Evolutionary conservation across 1,140 invertebrate species (phyloP).

Genomic region (Formica exsecta): DNA sequence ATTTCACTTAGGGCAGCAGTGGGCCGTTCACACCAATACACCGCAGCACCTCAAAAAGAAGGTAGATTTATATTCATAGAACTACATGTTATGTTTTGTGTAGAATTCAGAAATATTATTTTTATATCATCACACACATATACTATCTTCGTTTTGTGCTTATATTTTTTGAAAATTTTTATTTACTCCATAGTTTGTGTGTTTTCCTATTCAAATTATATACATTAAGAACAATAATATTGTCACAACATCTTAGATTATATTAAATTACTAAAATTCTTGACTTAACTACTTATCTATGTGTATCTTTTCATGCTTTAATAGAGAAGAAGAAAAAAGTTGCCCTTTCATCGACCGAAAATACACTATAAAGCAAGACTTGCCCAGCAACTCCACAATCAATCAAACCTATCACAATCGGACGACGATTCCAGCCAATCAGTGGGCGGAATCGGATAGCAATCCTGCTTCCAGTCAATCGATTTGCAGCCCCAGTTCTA

Average conservation of each 20-base stretch:
- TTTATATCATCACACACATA: neutral
- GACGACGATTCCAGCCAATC: slow-evolving; percentile 86
- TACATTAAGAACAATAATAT: neutral
- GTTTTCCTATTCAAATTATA: neutral
- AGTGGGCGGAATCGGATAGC: slow-evolving; percentile 84
- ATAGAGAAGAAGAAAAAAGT: slow-evolving; percentile 92
- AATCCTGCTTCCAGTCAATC: slow-evolving; percentile 79
- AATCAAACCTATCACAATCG: slow-evolving; percentile 83
- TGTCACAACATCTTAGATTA: neutral
- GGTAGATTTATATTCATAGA: slow-evolving; percentile 82
- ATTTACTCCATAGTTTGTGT: neutral
- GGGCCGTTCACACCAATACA: slow-evolving; percentile 89
- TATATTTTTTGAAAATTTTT: neutral
- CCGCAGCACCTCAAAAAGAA: slow-evolving; percentile 90
- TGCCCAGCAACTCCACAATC: slow-evolving; percentile 81
- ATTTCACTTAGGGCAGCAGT: slow-evolving; percentile 94
- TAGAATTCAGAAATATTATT: neutral
- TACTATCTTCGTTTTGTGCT: neutral
- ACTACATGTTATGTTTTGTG: slow-evolving; percentile 13
- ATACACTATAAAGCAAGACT: slow-evolving; percentile 88
- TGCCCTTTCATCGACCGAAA: slow-evolving; percentile 93
- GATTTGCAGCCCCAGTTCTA: slow-evolving; percentile 76
- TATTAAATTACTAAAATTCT: neutral
- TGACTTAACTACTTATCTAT: neutral
- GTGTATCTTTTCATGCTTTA: neutral